Percentiles rank a stretch among this genome's conserved stretches.
Evolutionary conservation across 2,888 invertebrate genomes (phyloP).

Genomic region (Eristalinus sepulchralis): DNA sequence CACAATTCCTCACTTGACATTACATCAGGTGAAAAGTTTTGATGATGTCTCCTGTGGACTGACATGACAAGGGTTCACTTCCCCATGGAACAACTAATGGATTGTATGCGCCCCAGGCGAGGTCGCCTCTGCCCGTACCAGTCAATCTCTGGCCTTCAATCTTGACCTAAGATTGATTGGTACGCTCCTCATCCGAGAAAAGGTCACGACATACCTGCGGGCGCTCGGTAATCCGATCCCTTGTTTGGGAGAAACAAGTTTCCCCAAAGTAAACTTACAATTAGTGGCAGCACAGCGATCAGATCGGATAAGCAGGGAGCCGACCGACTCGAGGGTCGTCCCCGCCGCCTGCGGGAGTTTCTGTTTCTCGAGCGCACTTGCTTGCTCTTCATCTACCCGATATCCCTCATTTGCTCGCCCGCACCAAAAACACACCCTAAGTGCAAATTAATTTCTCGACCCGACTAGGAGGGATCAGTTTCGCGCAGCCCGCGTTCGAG

Average conservation of each 20-base stretch:
- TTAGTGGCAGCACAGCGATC: neutral
- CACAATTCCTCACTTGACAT: too few species aligned
- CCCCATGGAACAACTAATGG: too few species aligned
- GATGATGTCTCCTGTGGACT: too few species aligned
- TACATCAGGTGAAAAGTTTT: too few species aligned
- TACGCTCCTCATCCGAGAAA: neutral
- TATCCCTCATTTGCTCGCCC: neutral
- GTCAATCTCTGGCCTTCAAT: neutral
- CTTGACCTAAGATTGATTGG: neutral
- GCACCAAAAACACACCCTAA: neutral
- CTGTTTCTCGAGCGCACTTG: neutral
- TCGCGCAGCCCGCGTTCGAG: neutral
- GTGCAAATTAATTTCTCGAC: constrained; percentile 9
- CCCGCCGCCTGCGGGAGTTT: neutral
- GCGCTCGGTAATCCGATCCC: neutral
- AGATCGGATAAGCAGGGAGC: neutral
- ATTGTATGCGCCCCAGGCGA: too few species aligned
- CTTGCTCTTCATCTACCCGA: neutral
- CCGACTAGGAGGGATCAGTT: constrained; percentile 12
- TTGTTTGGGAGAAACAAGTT: neutral
- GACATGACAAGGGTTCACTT: too few species aligned
- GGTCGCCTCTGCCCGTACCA: neutral
- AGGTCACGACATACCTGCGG: neutral
- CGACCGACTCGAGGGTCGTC: neutral
- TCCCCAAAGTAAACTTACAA: neutral